Evolutionary conservation across 2,113 vertebrate genomes (phyloP).

Genomic region (Syrmaticus mikado): DNA sequence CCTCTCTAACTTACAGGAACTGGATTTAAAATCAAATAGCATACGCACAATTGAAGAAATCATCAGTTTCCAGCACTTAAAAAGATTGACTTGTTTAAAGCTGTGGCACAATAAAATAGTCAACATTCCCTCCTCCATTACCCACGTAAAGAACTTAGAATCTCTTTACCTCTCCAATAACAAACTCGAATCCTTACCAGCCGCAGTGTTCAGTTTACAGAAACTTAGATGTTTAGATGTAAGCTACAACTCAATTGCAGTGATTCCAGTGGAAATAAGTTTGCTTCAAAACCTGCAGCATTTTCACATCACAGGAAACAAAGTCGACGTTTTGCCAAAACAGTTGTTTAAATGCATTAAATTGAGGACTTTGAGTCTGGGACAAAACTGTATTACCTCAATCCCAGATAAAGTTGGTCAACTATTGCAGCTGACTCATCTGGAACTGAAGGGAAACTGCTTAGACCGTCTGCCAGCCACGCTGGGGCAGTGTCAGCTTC

Average conservation of each 20-base stretch:
- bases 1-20: constrained; percentile 94
- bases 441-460: constrained; percentile 97
- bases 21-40: constrained; percentile 97
- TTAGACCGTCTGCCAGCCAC: constrained; percentile 92
- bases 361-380: constrained; percentile 91
- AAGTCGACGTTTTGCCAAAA: constrained; percentile 92
- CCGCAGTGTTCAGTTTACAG: constrained; percentile 90
- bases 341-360: constrained; percentile 96
- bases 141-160: constrained; percentile 94
- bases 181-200: constrained; percentile 93
- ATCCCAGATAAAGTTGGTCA: constrained; percentile 92
- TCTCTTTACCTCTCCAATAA: constrained; percentile 96
- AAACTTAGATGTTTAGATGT: constrained; percentile 95
- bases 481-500: constrained; percentile 89
- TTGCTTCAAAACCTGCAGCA: constrained; percentile 95
- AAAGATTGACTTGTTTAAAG: constrained; percentile 95
- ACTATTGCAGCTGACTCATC: constrained; percentile 90
- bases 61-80: constrained; percentile 98
- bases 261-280: constrained; percentile 89
- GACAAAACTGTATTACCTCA: constrained; percentile 91
- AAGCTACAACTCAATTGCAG: constrained; percentile 89
- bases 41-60: constrained; percentile 98
- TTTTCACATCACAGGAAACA: constrained; percentile 93
- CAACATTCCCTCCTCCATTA: constrained; percentile 93
- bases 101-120: constrained; percentile 99